These are phyloP conservation scores for Myotis pilosus DNA, from an alignment of 2,797 vertebrate genomes.

Conservation along the genomic window DNA sequence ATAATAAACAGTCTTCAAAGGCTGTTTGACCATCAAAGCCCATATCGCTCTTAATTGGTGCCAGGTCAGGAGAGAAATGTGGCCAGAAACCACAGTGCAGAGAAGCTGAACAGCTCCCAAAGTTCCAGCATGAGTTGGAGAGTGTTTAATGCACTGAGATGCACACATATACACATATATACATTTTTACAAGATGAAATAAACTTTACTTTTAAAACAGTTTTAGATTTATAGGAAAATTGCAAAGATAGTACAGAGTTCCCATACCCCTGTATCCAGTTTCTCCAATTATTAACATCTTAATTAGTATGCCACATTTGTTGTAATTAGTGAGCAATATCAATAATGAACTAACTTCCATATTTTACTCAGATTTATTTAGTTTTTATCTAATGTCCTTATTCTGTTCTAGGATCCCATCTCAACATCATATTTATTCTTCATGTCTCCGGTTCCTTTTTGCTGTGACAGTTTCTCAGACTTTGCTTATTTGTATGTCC, in stretches of 20 bases:
- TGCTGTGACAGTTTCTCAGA: not conserved
- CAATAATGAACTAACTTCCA: not conserved
- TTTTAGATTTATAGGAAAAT: slow-evolving; percentile 45
- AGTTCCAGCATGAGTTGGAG: not conserved
- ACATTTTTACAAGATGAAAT: slow-evolving; percentile 12
- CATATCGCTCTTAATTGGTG: slow-evolving; percentile 24
- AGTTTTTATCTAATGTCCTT: not conserved
- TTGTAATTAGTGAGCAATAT: not conserved
- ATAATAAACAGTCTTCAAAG: not conserved
- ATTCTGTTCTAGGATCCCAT: not conserved
- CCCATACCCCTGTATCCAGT: not conserved
- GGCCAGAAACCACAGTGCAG: slow-evolving; percentile 23
- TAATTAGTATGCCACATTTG: not conserved
- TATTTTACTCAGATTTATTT: not conserved
- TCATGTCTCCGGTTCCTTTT: not conserved
- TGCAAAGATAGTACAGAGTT: not conserved
- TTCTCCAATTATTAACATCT: not conserved
- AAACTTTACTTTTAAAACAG: not conserved
- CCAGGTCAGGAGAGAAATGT: slow-evolving; percentile 39
- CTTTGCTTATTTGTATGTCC: not conserved
- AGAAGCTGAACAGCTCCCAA: not conserved
- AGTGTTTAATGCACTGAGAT: not conserved
- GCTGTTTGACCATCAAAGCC: not conserved
- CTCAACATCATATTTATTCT: not conserved
- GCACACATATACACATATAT: not conserved